Conservation (phyloP, 2,888 invertebrate genomes). For the Noctua janthina region DNA sequence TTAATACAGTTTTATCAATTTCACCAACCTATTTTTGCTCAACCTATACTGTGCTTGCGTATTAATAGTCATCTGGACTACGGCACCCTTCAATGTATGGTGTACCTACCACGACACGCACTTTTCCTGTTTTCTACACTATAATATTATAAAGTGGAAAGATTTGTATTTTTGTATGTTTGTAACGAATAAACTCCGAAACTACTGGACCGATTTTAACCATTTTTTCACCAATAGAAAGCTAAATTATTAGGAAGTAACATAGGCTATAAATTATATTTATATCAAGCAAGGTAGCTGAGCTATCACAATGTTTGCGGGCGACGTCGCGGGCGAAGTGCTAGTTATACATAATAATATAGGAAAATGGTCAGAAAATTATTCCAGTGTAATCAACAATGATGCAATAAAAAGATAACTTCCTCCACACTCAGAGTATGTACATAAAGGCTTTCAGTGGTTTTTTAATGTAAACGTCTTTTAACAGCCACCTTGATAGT, state of each 20-base stretch:
- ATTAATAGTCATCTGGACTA: background rate
- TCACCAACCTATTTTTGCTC: background rate
- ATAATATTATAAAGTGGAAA: too few relatives aligned
- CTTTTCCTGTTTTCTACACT: background rate
- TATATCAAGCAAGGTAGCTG: too few relatives aligned
- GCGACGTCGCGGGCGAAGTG: too few relatives aligned
- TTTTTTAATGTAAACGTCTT: constrained; percentile 4
- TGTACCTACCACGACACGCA: background rate
- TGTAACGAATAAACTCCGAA: too few relatives aligned
- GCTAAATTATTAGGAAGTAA: too few relatives aligned
- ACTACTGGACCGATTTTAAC: too few relatives aligned
- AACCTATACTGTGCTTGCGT: background rate
- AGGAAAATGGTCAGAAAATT: background rate
- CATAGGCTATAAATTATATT: too few relatives aligned
- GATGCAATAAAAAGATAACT: background rate
- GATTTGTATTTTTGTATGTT: too few relatives aligned
- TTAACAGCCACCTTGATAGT: background rate
- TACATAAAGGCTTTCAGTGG: constrained; percentile 6
- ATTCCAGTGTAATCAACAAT: background rate
- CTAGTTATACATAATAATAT: background rate
- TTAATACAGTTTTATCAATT: background rate
- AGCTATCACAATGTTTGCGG: too few relatives aligned
- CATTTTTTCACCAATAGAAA: too few relatives aligned
- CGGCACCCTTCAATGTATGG: background rate
- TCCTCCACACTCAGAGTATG: background rate